Percentiles rank a stretch among this genome's conserved stretches.
These are phyloP conservation scores for Cryptotis parvus DNA, from an alignment of 2,113 vertebrate species.

Conservation along the genomic window DNA sequence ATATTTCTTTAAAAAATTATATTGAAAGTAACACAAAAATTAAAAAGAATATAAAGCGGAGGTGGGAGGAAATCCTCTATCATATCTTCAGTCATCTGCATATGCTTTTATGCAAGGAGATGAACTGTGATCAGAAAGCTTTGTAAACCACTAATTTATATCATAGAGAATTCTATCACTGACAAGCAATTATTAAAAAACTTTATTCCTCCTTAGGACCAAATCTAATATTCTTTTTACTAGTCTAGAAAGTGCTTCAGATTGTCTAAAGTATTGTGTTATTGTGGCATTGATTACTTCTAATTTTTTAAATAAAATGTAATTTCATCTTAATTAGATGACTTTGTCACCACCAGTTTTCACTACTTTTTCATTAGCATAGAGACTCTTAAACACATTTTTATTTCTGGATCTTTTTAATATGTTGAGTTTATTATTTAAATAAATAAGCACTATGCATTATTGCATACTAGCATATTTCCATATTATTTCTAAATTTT, in stretches of 20 bases:
- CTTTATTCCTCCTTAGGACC: neutral
- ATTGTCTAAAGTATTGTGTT: neutral
- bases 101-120: neutral
- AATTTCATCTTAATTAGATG: constrained; percentile 10
- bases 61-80: neutral
- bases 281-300: constrained; percentile 12
- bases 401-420: neutral
- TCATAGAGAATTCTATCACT: neutral
- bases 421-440: neutral
- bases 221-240: neutral
- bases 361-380: neutral
- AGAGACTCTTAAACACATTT: neutral
- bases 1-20: neutral
- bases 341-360: neutral
- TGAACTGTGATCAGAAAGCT: neutral
- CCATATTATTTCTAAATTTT: neutral
- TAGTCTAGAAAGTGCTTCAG: neutral
- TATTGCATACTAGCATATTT: neutral
- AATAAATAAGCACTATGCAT: neutral
- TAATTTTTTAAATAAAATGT: neutral
- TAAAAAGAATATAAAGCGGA: neutral
- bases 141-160: neutral
- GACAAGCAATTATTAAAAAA: neutral
- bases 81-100: neutral
- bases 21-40: constrained; percentile 14